phyloP scores from a whole-genome alignment of 2,113 vertebrate genomes.

The Ivindomyrus marchei region DNA sequence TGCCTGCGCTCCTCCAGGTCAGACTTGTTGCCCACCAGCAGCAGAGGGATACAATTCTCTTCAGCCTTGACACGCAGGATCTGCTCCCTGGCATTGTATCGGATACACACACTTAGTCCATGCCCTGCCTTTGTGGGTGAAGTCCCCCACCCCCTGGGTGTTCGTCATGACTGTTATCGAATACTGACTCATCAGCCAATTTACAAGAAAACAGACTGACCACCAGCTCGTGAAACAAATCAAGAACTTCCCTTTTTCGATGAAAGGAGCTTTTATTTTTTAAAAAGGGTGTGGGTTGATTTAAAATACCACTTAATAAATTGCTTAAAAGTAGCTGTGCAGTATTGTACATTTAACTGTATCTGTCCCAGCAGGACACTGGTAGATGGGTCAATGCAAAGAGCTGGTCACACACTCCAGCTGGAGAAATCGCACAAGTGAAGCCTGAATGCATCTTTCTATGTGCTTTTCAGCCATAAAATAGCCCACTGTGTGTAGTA shows the following conservation, averaged over 20 bases:
- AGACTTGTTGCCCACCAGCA: conserved; percentile 92
- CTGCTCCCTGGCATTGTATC: conserved; percentile 71
- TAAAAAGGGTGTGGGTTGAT: neutral
- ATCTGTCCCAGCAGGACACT: neutral
- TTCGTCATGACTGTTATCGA: neutral
- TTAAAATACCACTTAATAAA: neutral
- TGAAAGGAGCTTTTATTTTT: neutral
- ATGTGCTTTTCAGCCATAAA: neutral
- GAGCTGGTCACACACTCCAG: neutral
- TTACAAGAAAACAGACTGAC: neutral
- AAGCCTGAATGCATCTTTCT: neutral
- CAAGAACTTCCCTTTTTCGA: neutral
- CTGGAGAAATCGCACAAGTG: neutral
- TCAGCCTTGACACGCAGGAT: conserved; percentile 92
- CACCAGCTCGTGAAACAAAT: neutral
- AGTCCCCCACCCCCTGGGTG: too few species aligned
- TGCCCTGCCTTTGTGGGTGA: neutral
- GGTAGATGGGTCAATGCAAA: neutral
- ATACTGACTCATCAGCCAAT: neutral
- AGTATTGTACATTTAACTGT: neutral
- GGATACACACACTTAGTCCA: neutral
- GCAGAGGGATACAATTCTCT: conserved; percentile 84
- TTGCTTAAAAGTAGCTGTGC: neutral
- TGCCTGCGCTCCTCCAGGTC: conserved; percentile 89
- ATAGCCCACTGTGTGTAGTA: neutral